phyloP scores from a whole-genome alignment of 1,140 invertebrate genomes.

The Tetraneura akinire region DNA sequence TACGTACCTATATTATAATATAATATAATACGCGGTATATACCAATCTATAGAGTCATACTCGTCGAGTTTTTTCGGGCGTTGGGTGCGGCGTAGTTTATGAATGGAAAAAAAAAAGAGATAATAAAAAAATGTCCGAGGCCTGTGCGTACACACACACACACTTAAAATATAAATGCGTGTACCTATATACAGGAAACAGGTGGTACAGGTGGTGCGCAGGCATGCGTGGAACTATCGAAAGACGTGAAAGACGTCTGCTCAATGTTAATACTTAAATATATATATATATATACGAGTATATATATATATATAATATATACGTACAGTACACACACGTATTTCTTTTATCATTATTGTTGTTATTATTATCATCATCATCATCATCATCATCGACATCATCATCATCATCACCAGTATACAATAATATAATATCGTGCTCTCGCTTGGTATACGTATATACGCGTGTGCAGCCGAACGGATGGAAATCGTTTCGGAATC shows the following conservation, averaged over 20 bases:
- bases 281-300: too few species aligned
- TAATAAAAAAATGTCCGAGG: slow-evolving; percentile 23
- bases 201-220: slow-evolving; percentile 47
- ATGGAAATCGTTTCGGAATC: not conserved
- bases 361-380: not conserved
- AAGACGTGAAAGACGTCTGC: slow-evolving; percentile 43
- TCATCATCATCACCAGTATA: not conserved
- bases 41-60: too few species aligned
- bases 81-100: slow-evolving; percentile 31
- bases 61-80: not conserved
- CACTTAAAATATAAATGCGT: not conserved
- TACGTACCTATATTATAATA: slow-evolving; percentile 11
- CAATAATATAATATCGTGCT: not conserved
- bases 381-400: not conserved
- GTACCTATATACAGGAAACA: slow-evolving; percentile 33
- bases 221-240: slow-evolving; percentile 40
- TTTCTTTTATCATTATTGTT: slow-evolving; percentile 33
- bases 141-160: not conserved
- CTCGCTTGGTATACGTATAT: not conserved
- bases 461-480: not conserved
- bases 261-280: slow-evolving; percentile 19
- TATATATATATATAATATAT: too few species aligned
- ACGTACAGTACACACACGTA: not conserved
- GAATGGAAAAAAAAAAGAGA: slow-evolving; percentile 20
- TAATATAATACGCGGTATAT: too few species aligned